phyloP scores from a whole-genome alignment of 1,140 invertebrate genomes.

The Caenorhabditis brenneri region DNA sequence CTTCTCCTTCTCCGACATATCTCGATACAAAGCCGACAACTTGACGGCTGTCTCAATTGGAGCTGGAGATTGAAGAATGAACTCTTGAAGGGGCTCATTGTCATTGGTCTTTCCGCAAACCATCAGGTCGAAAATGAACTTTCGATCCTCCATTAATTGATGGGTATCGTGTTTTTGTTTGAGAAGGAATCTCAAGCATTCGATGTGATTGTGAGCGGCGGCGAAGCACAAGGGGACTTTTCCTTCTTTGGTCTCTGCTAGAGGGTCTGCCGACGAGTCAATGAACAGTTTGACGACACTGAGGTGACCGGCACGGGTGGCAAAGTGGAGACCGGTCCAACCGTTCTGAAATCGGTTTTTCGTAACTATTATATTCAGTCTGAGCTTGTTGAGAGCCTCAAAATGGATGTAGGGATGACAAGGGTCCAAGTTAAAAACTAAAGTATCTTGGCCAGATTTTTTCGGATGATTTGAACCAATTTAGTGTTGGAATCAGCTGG shows the following conservation, averaged over 20 bases:
- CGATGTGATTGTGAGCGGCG: slow-evolving; percentile 90
- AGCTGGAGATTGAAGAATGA: slow-evolving; percentile 91
- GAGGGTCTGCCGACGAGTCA: slow-evolving; percentile 91
- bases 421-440: too few species aligned
- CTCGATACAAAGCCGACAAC: slow-evolving; percentile 80
- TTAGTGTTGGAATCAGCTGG: too few species aligned
- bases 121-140: slow-evolving; percentile 97
- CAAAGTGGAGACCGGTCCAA: slow-evolving; percentile 95
- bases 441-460: too few species aligned
- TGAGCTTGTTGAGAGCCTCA: too few species aligned
- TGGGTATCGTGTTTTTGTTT: slow-evolving; percentile 97
- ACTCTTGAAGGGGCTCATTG: slow-evolving; percentile 94
- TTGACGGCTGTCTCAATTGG: slow-evolving; percentile 97
- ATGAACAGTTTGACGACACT: slow-evolving; percentile 92
- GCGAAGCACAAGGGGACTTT: slow-evolving; percentile 94
- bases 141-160: slow-evolving; percentile 90
- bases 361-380: too few species aligned
- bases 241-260: slow-evolving; percentile 84
- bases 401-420: too few species aligned
- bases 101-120: slow-evolving; percentile 91
- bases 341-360: slow-evolving; percentile 77
- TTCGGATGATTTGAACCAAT: too few species aligned
- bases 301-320: slow-evolving; percentile 88
- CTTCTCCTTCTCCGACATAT: slow-evolving; percentile 56
- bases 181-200: slow-evolving; percentile 85